Percentiles rank a stretch among this genome's conserved stretches.
Conservation (phyloP, 2,113 vertebrate genomes). For the Oenanthe melanoleuca region DNA sequence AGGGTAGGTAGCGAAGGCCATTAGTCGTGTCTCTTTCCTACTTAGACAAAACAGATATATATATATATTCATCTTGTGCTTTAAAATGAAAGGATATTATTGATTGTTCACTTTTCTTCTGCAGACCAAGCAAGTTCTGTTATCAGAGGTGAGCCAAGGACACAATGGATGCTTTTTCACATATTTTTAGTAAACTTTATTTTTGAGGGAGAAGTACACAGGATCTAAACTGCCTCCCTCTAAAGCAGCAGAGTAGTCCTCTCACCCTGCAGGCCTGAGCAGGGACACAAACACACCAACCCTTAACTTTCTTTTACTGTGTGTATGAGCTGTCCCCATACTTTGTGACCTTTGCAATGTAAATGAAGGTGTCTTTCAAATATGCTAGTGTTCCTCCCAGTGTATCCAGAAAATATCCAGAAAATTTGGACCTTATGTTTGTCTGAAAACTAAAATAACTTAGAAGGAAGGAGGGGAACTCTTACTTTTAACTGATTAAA, state of each 20-base stretch:
- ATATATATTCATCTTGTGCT: neutral
- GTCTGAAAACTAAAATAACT: neutral
- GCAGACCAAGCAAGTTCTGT: neutral
- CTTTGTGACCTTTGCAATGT: neutral
- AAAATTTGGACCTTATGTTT: neutral
- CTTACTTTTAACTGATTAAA: neutral
- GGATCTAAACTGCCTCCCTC: neutral
- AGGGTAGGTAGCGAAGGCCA: neutral
- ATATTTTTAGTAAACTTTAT: neutral
- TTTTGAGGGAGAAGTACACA: neutral
- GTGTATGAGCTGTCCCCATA: neutral
- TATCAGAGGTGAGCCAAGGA: neutral
- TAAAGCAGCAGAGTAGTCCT: neutral
- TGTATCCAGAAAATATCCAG: neutral
- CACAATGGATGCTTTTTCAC: neutral
- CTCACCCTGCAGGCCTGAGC: neutral
- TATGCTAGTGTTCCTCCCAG: neutral
- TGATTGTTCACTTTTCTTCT: neutral
- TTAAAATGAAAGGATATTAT: neutral
- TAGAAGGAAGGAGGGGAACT: neutral
- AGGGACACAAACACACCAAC: neutral
- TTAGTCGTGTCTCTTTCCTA: neutral
- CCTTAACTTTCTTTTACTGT: neutral
- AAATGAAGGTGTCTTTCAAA: neutral
- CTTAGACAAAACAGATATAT: neutral